phyloP scores from a whole-genome alignment of 1,140 invertebrate genomes.

The Drosophila sechellia region DNA sequence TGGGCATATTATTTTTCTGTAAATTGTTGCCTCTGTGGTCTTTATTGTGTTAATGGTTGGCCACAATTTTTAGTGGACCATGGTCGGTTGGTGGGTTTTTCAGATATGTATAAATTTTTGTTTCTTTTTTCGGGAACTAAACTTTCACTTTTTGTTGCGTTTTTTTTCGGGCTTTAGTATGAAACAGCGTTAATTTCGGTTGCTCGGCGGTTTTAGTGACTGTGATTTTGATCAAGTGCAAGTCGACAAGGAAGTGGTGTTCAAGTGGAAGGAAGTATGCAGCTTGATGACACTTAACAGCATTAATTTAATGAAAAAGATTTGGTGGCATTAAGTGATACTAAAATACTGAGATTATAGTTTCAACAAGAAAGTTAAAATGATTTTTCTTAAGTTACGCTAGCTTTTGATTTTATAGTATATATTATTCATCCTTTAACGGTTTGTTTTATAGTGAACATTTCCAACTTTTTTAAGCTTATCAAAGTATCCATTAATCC shows the following conservation, averaged over 20 bases:
- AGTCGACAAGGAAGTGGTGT: conserved; percentile 14
- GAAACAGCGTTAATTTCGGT: conserved; percentile 38
- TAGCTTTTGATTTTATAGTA: background rate
- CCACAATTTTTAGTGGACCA: conserved; percentile 75
- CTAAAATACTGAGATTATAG: background rate
- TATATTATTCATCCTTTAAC: background rate
- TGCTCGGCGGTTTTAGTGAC: conserved; percentile 30
- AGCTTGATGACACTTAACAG: background rate
- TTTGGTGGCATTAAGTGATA: background rate
- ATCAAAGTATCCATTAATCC: conserved; percentile 13
- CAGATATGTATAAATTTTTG: conserved; percentile 14
- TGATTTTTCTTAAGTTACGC: background rate
- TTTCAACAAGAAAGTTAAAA: background rate
- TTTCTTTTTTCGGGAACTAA: conserved; percentile 59
- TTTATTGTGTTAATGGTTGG: conserved; percentile 77
- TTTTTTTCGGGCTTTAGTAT: conserved; percentile 69
- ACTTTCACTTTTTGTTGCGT: conserved; percentile 79
- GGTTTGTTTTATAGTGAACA: background rate
- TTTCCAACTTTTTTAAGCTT: background rate
- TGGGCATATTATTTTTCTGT: conserved; percentile 37
- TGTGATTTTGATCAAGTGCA: conserved; percentile 21
- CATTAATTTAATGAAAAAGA: background rate
- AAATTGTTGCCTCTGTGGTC: conserved; percentile 43
- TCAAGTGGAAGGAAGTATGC: conserved; percentile 5
- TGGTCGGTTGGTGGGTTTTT: conserved; percentile 45